Base-by-base conservation (phyloP, 2,888 invertebrate genomes). In the Ryuthela nishihirai region DNA sequence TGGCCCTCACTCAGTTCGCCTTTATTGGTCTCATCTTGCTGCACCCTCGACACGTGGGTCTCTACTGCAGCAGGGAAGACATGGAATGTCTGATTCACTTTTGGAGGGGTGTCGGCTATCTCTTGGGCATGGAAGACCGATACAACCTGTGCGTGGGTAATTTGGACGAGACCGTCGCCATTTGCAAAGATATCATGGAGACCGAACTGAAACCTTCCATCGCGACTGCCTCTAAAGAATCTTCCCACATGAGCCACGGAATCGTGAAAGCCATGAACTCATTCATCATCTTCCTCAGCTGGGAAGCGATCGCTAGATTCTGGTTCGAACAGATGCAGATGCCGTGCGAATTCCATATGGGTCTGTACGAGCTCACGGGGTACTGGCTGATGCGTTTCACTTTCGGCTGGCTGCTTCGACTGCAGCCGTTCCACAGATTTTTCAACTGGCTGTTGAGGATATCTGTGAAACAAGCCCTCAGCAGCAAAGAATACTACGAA, bases 1-100 rank as follows among this genome's bases (percentile, higher is more conserved):
- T 94, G 80, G 85, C 85, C 0, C 72, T 92, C 6, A 90, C 93
- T 0, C 89, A 88, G 18, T 88, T 88, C 70, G 91, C 89, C 2
- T 93, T 93, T 72, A 81, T 92, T 71, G 92, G 90, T 0, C 83
- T 84, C 65, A 77, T 83, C 1, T 71, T 88, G 0, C 70, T 86
- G 54, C 75, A 75, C 54, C 79, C 80, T 0, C 78, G 83, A 54
- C 73, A 79, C 47, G 79, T 89, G 40, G 87, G 88, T 0, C 76
- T 91, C 12, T 72, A 78, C 7, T 74, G 79, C 3, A 79, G 77
- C 7, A 73, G 77, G 0, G 82, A 80, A 39, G 85, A 88, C 61
- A 78, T 87, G 69, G 85, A 86, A 47, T 85, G 83, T 2, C 85
- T 87, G 61, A 76, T 87, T 4, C 89, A 93, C 73, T 81, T 88